Conservation (phyloP, 2,888 invertebrate genomes). For the Anoplius nigerrimus region DNA sequence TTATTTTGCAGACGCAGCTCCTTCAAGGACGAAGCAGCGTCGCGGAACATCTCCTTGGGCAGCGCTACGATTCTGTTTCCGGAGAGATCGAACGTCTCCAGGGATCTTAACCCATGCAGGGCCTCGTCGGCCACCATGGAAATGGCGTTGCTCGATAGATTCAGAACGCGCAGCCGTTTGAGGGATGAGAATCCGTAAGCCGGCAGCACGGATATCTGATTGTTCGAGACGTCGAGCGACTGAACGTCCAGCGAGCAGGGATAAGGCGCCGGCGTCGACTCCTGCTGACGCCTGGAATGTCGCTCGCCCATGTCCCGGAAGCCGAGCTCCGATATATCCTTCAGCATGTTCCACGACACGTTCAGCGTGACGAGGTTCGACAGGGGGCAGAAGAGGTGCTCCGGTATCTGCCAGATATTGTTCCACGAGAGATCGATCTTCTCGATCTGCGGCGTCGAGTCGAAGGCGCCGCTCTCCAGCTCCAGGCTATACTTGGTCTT, state of each 20-base stretch:
- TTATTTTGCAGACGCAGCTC: conserved; percentile 95
- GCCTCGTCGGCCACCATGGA: conserved; percentile 91
- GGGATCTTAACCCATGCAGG: conserved; percentile 85
- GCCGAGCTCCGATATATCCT: conserved; percentile 91
- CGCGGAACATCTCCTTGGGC: conserved; percentile 89
- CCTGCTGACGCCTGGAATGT: conserved; percentile 80
- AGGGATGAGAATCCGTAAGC: conserved; percentile 88
- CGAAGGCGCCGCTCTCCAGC: conserved; percentile 86
- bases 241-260: conserved; percentile 88
- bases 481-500: conserved; percentile 82
- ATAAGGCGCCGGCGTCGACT: conserved; percentile 60
- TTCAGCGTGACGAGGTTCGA: conserved; percentile 88
- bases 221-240: conserved; percentile 88
- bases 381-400: conserved; percentile 88
- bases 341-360: conserved; percentile 90
- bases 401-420: conserved; percentile 93
- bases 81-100: conserved; percentile 91
- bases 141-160: conserved; percentile 92
- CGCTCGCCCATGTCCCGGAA: conserved; percentile 81
- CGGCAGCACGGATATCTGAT: conserved; percentile 89
- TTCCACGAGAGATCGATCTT: conserved; percentile 90
- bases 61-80: conserved; percentile 93
- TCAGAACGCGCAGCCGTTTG: conserved; percentile 85
- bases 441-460: conserved; percentile 86
- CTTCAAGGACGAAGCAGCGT: conserved; percentile 86